Percentiles rank a stretch among this genome's conserved stretches.
Evolutionary conservation across 2,888 invertebrate species (phyloP).

Genomic region (Drosophila anceps): DNA sequence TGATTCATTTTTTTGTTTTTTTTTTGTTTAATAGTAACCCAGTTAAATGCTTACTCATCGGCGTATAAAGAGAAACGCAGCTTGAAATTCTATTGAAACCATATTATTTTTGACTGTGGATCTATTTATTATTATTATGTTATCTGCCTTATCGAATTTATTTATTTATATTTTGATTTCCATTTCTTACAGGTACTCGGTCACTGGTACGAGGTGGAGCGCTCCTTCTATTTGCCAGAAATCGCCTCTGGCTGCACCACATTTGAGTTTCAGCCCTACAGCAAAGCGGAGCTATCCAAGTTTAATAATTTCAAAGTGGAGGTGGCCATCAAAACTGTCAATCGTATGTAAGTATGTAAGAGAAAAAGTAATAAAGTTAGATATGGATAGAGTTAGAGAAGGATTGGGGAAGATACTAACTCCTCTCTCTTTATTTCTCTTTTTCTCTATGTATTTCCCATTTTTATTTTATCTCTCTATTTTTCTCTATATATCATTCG

Average conservation of each 20-base stretch:
- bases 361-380: background rate
- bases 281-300: slow-evolving; percentile 75
- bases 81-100: slow-evolving; percentile 5
- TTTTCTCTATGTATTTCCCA: too few relatives aligned
- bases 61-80: slow-evolving; percentile 49
- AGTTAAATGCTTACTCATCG: slow-evolving; percentile 62
- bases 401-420: too few relatives aligned
- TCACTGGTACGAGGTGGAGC: slow-evolving; percentile 91
- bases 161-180: slow-evolving; percentile 5
- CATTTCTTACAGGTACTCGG: slow-evolving; percentile 86
- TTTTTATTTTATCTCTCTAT: too few relatives aligned
- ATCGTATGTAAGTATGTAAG: slow-evolving; percentile 87
- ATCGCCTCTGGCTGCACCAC: slow-evolving; percentile 89
- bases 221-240: slow-evolving; percentile 91
- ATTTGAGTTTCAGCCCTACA: slow-evolving; percentile 86
- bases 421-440: too few relatives aligned
- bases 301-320: slow-evolving; percentile 87
- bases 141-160: slow-evolving; percentile 2
- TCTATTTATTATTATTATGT: background rate
- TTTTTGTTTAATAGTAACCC: slow-evolving; percentile 65
- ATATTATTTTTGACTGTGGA: background rate
- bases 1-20: background rate
- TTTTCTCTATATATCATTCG: too few relatives aligned
- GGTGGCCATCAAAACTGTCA: slow-evolving; percentile 88
- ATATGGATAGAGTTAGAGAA: background rate